These are phyloP conservation scores for Mormyrus proboscirostris DNA, from an alignment of 2,797 vertebrate species.

Conservation along the genomic window DNA sequence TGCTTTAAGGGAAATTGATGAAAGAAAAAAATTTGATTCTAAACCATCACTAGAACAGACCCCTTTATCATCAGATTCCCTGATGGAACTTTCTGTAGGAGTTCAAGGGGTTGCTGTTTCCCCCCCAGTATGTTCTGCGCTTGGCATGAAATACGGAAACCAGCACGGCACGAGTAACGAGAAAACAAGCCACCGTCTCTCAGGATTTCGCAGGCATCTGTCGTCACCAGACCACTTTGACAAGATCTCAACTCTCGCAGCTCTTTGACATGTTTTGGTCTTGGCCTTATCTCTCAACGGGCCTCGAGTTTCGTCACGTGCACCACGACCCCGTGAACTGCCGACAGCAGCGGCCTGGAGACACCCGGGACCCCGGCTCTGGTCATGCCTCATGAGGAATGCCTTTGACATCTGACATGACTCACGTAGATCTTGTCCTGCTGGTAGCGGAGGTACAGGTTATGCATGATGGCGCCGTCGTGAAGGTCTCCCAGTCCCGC, in stretches of 20 bases:
- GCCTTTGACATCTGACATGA: slow-evolving; percentile 26
- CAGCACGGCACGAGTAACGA: background rate
- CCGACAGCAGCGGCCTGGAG: background rate
- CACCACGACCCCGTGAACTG: background rate
- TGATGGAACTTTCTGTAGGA: background rate
- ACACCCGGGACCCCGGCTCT: too few relatives aligned
- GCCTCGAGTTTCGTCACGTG: background rate
- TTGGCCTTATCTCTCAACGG: background rate
- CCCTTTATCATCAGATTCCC: background rate
- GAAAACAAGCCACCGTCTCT: background rate
- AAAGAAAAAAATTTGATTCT: background rate
- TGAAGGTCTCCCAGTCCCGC: slow-evolving; percentile 83
- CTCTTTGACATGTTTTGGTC: background rate
- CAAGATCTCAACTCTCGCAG: background rate
- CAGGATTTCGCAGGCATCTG: background rate
- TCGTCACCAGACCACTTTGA: background rate
- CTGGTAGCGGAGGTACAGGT: slow-evolving; percentile 80
- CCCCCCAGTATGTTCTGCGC: background rate
- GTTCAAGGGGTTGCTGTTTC: background rate
- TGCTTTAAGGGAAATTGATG: background rate
- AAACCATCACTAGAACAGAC: background rate
- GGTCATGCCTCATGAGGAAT: background rate
- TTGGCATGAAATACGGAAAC: background rate
- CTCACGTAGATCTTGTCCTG: slow-evolving; percentile 87
- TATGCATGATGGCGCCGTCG: slow-evolving; percentile 90